Evolutionary conservation across 2,113 vertebrate genomes (phyloP).

Genomic region (Natator depressus): DNA sequence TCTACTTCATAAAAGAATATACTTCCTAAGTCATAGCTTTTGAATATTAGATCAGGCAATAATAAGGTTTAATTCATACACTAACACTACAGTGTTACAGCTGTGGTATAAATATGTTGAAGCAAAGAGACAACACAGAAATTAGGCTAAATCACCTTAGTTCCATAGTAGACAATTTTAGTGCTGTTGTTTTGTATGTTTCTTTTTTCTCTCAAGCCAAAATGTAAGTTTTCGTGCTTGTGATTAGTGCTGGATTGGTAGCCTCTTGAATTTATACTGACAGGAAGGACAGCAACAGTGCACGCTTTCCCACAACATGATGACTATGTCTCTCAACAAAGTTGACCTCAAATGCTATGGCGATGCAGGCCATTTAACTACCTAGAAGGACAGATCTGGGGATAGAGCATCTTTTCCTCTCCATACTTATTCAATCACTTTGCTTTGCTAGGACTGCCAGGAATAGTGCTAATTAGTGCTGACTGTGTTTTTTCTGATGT

Average conservation of each 20-base stretch:
- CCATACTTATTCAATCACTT: neutral
- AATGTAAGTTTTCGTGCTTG: neutral
- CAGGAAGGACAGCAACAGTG: neutral
- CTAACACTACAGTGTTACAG: neutral
- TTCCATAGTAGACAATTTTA: neutral
- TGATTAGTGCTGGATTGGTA: neutral
- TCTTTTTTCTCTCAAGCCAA: neutral
- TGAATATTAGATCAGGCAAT: constrained; percentile 42
- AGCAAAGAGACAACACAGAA: constrained; percentile 1
- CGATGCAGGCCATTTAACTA: neutral
- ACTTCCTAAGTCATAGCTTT: constrained; percentile 8
- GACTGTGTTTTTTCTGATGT: neutral
- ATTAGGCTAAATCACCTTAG: constrained; percentile 33
- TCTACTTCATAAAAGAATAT: constrained; percentile 9
- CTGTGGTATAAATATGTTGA: constrained; percentile 23
- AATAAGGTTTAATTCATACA: constrained; percentile 36
- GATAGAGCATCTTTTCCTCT: neutral
- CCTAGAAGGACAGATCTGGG: neutral
- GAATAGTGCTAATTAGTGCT: neutral
- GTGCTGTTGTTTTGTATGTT: neutral
- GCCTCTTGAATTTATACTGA: neutral
- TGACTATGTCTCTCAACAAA: neutral
- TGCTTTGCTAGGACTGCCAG: neutral
- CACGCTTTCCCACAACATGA: rapidly evolving
- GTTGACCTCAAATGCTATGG: neutral